Base-by-base conservation (phyloP, 2,113 vertebrate genomes). In the Serinus canaria region DNA sequence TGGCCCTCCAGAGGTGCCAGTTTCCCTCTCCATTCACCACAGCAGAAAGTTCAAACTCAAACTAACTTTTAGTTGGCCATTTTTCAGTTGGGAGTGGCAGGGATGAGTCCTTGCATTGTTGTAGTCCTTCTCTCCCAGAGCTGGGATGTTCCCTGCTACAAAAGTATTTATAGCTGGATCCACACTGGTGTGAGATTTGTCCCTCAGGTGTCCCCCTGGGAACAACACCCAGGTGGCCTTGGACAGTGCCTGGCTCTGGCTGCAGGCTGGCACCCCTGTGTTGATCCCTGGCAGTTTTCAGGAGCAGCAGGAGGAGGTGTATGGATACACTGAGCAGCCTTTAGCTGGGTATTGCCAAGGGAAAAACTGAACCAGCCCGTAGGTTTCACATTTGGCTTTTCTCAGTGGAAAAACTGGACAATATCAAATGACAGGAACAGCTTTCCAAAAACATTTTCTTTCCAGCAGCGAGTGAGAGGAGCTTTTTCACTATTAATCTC, bases 401-500 rank as follows among this genome's bases (percentile, higher is more conserved):
- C 90, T 92, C 86, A 92, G 83, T 90, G 94, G 94, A 92, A 94
- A 94, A 94, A 86, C 35, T 83, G 95, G 95, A 88, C 68, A 28
- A 59, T 93, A 90, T 90, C 85, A 77, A 83, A 81, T 86, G 79
- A 80, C 88, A 55, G 6, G 21, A 73, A 14, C 22, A 21, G 63
- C 67, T 80, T 90, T 95, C 78, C 74, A 55, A 91, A 96, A 89
- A 47, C 58, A 41, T 82, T 89, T 92, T 88, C 56, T 93, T 94
- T 82, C 76, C 72, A 86, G 79, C 79, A 74, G 55, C 20, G 75
- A 76, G 75, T 39, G 73, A 87, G 56, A 58, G 50, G 46, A 85
- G 35, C 3, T 0, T 93, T 93, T 70, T 73, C 63, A 13, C 72
- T 37, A 15, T 88, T 83, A 66, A 47, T 55, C 43, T 74, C 59